Conservation (phyloP, 2,888 invertebrate genomes). For the Melieria crassipennis region DNA sequence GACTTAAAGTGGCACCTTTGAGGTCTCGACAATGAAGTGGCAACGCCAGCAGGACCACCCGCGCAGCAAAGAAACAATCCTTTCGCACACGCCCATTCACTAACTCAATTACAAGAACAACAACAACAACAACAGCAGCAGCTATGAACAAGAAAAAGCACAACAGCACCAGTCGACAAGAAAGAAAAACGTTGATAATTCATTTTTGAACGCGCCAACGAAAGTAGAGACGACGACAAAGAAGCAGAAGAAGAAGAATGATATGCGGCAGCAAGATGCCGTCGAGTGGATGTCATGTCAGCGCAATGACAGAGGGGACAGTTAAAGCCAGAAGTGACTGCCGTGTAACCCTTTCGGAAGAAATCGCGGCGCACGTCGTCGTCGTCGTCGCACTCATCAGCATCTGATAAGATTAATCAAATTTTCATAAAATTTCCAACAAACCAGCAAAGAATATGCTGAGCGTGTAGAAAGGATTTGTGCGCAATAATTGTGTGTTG, state of each 20-base stretch:
- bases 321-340: too few relatives aligned
- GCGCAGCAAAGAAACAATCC: not conserved
- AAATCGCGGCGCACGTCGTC: not conserved
- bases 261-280: too few relatives aligned
- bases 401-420: conserved; percentile 66
- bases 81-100: not conserved
- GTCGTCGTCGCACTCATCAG: conserved; percentile 47
- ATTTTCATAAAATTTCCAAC: conserved; percentile 62
- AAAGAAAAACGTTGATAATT: not conserved
- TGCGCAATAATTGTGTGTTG: conserved; percentile 9
- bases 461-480: conserved; percentile 37
- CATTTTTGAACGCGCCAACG: not conserved
- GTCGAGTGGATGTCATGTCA: too few relatives aligned
- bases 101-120: not conserved
- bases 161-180: not conserved
- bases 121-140: not conserved
- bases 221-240: too few relatives aligned
- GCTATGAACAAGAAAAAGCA: not conserved
- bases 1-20: too few relatives aligned
- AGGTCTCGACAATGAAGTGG: too few relatives aligned
- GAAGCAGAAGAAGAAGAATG: too few relatives aligned
- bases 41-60: too few relatives aligned
- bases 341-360: too few relatives aligned
- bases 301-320: too few relatives aligned
- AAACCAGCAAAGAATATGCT: conserved; percentile 40